Percentiles rank a stretch among this genome's conserved stretches.
These are phyloP conservation scores for Phoxinus phoxinus DNA, from an alignment of 2,113 vertebrate genomes.

Conservation along the genomic window DNA sequence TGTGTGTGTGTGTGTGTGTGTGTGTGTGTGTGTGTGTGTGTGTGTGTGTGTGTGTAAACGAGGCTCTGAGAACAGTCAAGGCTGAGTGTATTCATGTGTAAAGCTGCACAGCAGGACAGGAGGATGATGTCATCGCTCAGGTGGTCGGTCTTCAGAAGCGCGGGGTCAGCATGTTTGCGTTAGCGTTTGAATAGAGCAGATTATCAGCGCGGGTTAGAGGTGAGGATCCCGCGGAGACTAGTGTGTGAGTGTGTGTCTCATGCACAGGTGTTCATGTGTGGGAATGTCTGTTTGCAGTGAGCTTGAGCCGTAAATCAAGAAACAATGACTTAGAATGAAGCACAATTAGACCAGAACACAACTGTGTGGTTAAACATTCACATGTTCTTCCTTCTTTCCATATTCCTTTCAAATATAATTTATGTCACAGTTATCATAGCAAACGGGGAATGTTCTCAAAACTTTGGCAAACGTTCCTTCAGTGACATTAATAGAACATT, in stretches of 20 bases:
- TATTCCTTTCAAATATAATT: too few relatives aligned
- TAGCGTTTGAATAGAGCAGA: conserved; percentile 72
- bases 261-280: too few relatives aligned
- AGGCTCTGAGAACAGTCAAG: not conserved
- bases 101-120: conserved; percentile 59
- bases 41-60: conserved; percentile 14
- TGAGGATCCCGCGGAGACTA: not conserved
- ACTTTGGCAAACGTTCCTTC: too few relatives aligned
- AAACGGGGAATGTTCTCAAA: too few relatives aligned
- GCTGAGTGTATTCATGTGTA: conserved; percentile 22
- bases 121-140: conserved; percentile 62
- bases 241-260: too few relatives aligned
- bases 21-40: not conserved
- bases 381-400: too few relatives aligned
- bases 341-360: too few relatives aligned
- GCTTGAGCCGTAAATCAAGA: not conserved
- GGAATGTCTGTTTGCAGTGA: not conserved
- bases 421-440: too few relatives aligned
- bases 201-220: conserved; percentile 54
- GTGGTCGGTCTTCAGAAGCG: conserved; percentile 71
- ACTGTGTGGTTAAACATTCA: too few relatives aligned
- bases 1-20: not conserved
- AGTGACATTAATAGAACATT: too few relatives aligned
- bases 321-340: too few relatives aligned
- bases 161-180: conserved; percentile 65